Conservation (phyloP, 1,140 invertebrate genomes). For the Achroia grisella region DNA sequence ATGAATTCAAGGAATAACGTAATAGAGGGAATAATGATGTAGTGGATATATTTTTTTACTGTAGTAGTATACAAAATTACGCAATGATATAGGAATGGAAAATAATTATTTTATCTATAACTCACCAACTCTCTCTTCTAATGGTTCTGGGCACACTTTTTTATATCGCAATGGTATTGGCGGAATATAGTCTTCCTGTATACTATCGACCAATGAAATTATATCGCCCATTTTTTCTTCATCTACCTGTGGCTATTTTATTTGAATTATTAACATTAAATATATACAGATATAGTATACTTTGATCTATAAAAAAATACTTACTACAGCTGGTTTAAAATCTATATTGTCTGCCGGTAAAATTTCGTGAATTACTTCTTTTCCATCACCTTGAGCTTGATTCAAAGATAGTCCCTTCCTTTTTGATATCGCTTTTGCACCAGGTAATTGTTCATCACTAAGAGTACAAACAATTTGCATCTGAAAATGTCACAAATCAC, state of each 20-base stretch:
- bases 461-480: conserved; percentile 66
- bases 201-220: conserved; percentile 67
- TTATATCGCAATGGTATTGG: conserved; percentile 55
- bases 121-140: conserved; percentile 39
- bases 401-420: conserved; percentile 28
- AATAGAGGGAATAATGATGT: conserved; percentile 1
- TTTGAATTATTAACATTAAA: no score
- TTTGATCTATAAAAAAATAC: conserved; percentile 12
- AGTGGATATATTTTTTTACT: no score
- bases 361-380: conserved; percentile 27
- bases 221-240: conserved; percentile 69
- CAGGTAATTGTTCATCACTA: conserved; percentile 52
- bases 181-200: conserved; percentile 66
- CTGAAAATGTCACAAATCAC: conserved; percentile 25
- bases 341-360: conserved; percentile 17
- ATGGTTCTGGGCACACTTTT: conserved; percentile 32
- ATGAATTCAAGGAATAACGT: no score
- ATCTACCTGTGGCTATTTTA: conserved; percentile 35
- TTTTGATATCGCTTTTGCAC: conserved; percentile 33
- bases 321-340: conserved; percentile 11
- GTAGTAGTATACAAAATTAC: no score
- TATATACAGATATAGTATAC: not conserved
- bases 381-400: conserved; percentile 40
- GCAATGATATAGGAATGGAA: no score
- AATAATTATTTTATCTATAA: no score